A percentile compares a stretch with the other conserved stretches of the same genome.
These are phyloP conservation scores for Scolopax mira DNA, from an alignment of 2,113 vertebrate genomes.

Conservation along the genomic window DNA sequence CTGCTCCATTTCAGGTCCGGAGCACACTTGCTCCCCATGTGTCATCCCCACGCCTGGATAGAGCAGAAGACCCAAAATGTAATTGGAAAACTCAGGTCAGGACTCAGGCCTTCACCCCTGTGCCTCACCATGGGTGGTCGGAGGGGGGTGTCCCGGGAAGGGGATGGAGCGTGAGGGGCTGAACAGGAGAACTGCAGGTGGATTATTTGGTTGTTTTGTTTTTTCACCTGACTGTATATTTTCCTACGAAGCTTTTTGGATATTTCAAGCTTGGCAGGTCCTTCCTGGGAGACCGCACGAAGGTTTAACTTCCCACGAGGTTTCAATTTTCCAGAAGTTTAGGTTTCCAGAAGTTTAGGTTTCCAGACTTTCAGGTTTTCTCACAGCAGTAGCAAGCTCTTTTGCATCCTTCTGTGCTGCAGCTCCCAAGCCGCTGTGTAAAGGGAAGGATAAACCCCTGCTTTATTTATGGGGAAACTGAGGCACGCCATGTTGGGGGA, in stretches of 20 bases:
- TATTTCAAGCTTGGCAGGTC: background rate
- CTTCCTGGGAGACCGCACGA: background rate
- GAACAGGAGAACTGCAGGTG: background rate
- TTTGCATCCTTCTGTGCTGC: background rate
- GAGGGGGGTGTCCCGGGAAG: background rate
- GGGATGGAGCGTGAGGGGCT: background rate
- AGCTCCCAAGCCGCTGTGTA: background rate
- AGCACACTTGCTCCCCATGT: accelerated
- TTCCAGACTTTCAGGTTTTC: background rate
- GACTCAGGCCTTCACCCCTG: background rate
- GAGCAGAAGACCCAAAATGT: background rate
- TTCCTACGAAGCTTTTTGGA: background rate
- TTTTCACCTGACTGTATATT: background rate
- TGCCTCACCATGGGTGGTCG: accelerated
- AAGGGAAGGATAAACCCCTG: background rate
- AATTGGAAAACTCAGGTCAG: background rate
- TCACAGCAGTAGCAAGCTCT: background rate
- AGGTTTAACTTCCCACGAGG: background rate
- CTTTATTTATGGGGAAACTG: background rate
- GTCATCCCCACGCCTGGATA: background rate
- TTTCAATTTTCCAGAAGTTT: background rate
- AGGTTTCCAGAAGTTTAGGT: background rate
- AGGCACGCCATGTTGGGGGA: background rate
- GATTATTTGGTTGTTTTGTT: background rate
- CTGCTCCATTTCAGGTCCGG: background rate